Base-by-base conservation (phyloP, 1,140 invertebrate species). In the Heliconius hewitsoni region DNA sequence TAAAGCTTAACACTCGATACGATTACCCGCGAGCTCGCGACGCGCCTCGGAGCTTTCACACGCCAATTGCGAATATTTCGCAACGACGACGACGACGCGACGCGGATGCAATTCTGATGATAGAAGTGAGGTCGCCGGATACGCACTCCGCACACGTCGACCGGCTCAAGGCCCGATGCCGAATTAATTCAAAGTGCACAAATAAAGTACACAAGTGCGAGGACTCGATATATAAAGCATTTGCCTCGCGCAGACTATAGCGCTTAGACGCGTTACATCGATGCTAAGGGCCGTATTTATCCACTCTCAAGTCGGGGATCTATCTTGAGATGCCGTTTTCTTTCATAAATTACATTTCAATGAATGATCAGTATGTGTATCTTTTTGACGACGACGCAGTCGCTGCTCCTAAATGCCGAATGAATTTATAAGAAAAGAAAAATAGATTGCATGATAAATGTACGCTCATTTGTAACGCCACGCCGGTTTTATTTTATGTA, bases 31-130 rank as follows among this genome's bases (percentile, higher is more conserved):
- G 71, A 71, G 77, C 76, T 55, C 42, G 4, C 42, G 42, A 42
- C 50, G 50, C 42, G n/a, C 60, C 78, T 8, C 50, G 50, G 79
- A 81, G 82, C 77, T 78, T 81, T 83, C 79, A 52, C 79, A 79
- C 74, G 79, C 57, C 55, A 73, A 42, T 76, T 50, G 77, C 75
- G 39, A 80, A 81, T 73, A 80, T 82, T 82, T 82, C 81, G 77
- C 74, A 79, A 79, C 18, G 27, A 18, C 60, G 60, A 66, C 30
- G 16, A 72, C 78, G 77, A 72, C 74, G 82, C 46, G 78, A 72
- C 78, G 79, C 74, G 77, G 82, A 81, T 81, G 74, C 72, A 76
- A 81, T 78, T 60, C 57, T 74, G 79, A 81, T 81, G 79, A 81
- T 66, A 78, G 76, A 71, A 57, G 55, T 66, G 66, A 81, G 80